A percentile compares a stretch with the other conserved stretches of the same genome.
These are phyloP conservation scores for Dysmachus trigonus DNA, from an alignment of 2,888 invertebrate genomes.

Conservation along the genomic window DNA sequence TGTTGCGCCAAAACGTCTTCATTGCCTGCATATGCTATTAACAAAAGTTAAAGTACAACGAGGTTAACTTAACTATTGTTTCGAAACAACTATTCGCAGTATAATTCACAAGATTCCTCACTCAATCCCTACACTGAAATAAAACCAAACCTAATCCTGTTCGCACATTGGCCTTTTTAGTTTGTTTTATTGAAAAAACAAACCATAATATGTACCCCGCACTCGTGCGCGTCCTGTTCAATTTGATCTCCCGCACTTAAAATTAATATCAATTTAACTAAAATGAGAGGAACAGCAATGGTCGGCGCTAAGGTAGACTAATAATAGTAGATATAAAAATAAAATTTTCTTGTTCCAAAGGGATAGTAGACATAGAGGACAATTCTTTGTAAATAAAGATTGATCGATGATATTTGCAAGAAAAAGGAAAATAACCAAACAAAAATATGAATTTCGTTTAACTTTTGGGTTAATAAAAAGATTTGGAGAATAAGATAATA, in stretches of 20 bases:
- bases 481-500: background rate
- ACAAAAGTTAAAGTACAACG: conserved; percentile 12
- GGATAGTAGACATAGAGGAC: background rate
- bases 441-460: background rate
- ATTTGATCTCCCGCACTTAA: background rate
- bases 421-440: too few species aligned
- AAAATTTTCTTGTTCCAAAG: background rate
- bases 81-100: background rate
- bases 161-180: background rate
- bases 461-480: conserved; percentile 11
- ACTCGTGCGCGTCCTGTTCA: background rate
- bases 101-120: background rate
- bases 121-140: conserved; percentile 21
- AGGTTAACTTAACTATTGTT: background rate
- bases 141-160: conserved; percentile 26
- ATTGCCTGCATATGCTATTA: background rate
- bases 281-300: conserved; percentile 28
- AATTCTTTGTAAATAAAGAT: background rate
- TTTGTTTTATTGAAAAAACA: background rate
- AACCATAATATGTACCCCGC: background rate
- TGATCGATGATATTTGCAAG: background rate
- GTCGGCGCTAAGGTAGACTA: background rate
- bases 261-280: conserved; percentile 28
- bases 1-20: background rate
- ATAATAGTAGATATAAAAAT: conserved; percentile 17